Percentiles rank a stretch among this genome's conserved stretches.
Evolutionary conservation across 1,140 invertebrate species (phyloP).

Genomic region (Stenopsyche tienmushanensis): DNA sequence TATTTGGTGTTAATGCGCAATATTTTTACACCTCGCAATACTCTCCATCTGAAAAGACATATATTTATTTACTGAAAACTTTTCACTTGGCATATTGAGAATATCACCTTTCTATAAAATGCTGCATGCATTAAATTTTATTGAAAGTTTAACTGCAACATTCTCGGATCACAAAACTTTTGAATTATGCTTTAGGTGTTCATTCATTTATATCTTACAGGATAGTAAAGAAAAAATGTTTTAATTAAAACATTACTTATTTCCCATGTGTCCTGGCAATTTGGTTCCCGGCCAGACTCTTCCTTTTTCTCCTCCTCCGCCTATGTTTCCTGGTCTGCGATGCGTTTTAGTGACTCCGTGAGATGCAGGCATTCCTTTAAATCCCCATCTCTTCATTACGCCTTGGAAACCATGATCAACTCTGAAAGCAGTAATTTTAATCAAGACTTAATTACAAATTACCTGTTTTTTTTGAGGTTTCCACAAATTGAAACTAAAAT

Average conservation of each 20-base stretch:
- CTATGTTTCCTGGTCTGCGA: constrained; percentile 87
- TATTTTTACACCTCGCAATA: constrained; percentile 75
- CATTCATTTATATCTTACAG: not conserved
- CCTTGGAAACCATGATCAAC: constrained; percentile 97
- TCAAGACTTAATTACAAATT: constrained; percentile 39
- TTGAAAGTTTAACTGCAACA: too few species aligned
- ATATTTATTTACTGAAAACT: not conserved
- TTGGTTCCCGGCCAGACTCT: constrained; percentile 93
- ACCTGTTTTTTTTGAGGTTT: not conserved
- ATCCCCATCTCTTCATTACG: constrained; percentile 94
- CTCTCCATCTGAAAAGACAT: constrained; percentile 60
- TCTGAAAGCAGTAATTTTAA: too few species aligned
- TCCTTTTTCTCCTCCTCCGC: constrained; percentile 77
- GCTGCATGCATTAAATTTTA: too few species aligned
- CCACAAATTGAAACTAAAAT: not conserved
- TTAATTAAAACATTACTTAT: constrained; percentile 53
- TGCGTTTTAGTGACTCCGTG: constrained; percentile 96
- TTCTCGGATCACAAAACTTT: not conserved
- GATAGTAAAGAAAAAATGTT: too few species aligned
- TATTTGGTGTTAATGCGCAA: constrained; percentile 91
- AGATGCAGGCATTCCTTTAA: constrained; percentile 88
- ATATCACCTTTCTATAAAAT: too few species aligned
- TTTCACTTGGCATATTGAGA: too few species aligned
- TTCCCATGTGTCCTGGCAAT: constrained; percentile 97
- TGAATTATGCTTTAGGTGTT: not conserved